Conservation (phyloP, 2,113 vertebrate species). For the Oophaga pumilio region DNA sequence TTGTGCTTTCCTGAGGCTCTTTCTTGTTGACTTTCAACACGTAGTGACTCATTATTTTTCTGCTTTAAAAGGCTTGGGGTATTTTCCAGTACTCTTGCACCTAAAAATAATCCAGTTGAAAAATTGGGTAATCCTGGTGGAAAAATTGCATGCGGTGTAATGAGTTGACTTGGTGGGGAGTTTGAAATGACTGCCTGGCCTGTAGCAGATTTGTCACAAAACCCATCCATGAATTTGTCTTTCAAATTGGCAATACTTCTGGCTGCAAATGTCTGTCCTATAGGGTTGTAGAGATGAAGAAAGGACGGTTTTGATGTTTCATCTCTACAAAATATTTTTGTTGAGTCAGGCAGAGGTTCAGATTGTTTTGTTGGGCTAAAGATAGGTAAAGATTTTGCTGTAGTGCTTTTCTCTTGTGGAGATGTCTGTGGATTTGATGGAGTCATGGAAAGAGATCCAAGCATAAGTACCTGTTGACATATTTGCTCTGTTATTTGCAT, state of each 20-base stretch:
- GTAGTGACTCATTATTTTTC: conserved; percentile 66
- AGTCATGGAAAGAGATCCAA: conserved; percentile 72
- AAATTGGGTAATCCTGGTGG: conserved; percentile 35
- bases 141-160: conserved; percentile 52
- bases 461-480: conserved; percentile 84
- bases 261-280: conserved; percentile 65
- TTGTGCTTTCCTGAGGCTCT: conserved; percentile 79
- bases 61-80: conserved; percentile 68
- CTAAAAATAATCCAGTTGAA: conserved; percentile 50
- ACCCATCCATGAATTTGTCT: conserved; percentile 45
- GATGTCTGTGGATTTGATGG: conserved; percentile 52
- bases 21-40: conserved; percentile 70
- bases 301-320: conserved; percentile 69
- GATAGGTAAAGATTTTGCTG: conserved; percentile 70
- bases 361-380: conserved; percentile 67
- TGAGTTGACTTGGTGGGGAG: conserved; percentile 29
- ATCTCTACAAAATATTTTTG: conserved; percentile 61
- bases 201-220: conserved; percentile 36
- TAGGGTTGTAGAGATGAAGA: conserved; percentile 69
- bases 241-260: conserved; percentile 42
- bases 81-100: conserved; percentile 63
- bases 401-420: conserved; percentile 14
- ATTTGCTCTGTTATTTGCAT: conserved; percentile 95
- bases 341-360: conserved; percentile 60
- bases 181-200: conserved; percentile 37